These are phyloP conservation scores for Hippocampus zosterae DNA, from an alignment of 2,113 vertebrate genomes.

Conservation along the genomic window DNA sequence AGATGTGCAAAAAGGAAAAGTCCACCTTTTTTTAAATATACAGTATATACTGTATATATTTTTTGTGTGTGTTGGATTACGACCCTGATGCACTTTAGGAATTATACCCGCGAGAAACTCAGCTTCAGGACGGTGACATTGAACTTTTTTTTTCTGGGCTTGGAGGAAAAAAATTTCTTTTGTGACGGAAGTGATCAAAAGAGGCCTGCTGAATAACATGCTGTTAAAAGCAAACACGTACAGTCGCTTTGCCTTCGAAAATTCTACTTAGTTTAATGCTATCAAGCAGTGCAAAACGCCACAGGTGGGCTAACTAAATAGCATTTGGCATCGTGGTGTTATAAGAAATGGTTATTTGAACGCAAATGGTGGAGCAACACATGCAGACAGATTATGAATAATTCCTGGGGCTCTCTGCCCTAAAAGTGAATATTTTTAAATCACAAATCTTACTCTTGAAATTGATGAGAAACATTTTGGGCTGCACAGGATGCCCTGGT, in stretches of 20 bases:
- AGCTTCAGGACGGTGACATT: neutral
- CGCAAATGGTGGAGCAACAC: no score
- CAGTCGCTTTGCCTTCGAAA: no score
- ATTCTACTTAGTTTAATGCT: no score
- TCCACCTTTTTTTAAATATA: neutral
- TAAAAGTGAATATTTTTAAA: no score
- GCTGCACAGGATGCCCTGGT: neutral
- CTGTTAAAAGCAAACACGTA: no score
- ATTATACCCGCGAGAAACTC: neutral
- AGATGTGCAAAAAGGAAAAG: conserved; percentile 1
- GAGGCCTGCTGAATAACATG: neutral
- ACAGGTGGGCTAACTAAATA: no score
- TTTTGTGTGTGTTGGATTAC: neutral
- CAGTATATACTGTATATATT: neutral
- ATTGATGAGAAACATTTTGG: neutral
- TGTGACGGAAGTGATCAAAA: neutral
- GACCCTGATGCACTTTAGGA: neutral
- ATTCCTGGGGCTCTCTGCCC: no score
- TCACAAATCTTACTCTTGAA: no score
- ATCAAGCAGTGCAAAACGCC: no score
- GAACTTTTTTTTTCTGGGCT: neutral
- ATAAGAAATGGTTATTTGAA: no score
- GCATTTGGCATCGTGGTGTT: no score
- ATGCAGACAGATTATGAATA: no score
- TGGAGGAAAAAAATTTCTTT: neutral